A percentile compares a stretch with the other conserved stretches of the same genome.
Evolutionary conservation across 2,113 vertebrate species (phyloP).

Genomic region (Pavo muticus): DNA sequence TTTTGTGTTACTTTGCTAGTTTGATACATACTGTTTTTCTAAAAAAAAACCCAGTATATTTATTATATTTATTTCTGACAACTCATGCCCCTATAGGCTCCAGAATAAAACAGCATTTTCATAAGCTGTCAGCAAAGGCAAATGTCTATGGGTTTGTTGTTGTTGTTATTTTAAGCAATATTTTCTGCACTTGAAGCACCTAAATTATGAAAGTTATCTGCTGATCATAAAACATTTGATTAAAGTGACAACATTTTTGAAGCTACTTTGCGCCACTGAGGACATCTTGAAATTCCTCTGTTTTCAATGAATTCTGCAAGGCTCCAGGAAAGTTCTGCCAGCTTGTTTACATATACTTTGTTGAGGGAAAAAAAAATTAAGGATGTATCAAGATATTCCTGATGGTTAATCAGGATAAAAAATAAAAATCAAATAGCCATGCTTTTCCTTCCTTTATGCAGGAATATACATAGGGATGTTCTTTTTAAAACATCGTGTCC

Average conservation of each 20-base stretch:
- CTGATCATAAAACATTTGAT: constrained; percentile 30
- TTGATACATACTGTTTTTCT: background rate
- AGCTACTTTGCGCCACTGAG: background rate
- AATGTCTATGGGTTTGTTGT: background rate
- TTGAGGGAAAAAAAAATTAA: background rate
- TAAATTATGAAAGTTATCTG: constrained; percentile 13
- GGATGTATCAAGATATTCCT: constrained; percentile 20
- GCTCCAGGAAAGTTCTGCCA: constrained; percentile 43
- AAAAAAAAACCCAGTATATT: background rate
- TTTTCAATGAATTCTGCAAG: constrained; percentile 1
- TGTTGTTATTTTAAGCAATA: background rate
- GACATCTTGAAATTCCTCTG: constrained; percentile 56
- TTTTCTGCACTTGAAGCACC: background rate
- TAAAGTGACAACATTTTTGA: background rate
- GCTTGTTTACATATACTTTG: constrained; percentile 20
- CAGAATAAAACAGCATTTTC: background rate
- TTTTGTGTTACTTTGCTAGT: background rate
- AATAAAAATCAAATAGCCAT: background rate
- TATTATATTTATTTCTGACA: background rate
- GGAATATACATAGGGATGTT: background rate
- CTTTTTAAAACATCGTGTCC: background rate
- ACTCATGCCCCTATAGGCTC: background rate
- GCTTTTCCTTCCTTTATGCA: constrained; percentile 5
- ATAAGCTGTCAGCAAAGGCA: background rate
- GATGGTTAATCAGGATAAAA: background rate